These are phyloP conservation scores for Aphelocoma californica DNA, from an alignment of 2,797 vertebrate species.

Conservation along the genomic window DNA sequence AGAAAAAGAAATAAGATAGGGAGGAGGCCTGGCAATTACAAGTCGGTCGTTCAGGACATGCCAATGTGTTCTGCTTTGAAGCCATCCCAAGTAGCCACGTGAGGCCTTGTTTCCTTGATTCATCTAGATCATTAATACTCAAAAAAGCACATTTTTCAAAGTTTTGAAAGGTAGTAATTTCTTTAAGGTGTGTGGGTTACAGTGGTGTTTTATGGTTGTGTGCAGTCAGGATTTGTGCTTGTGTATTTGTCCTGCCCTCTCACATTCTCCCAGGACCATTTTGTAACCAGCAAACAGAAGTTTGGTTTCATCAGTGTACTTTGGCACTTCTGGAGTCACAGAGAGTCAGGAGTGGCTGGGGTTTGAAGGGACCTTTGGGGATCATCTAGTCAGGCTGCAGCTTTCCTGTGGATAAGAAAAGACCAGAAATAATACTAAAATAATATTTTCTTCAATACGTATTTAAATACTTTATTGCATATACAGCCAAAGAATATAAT, in stretches of 20 bases:
- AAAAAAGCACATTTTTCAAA: rapidly evolving
- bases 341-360: not conserved
- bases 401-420: not conserved
- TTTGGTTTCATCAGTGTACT: not conserved
- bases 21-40: rapidly evolving
- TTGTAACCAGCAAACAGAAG: not conserved
- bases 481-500: not conserved
- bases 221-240: not conserved
- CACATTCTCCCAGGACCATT: not conserved
- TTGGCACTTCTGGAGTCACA: not conserved
- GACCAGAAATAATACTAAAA: not conserved
- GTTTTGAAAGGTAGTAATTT: not conserved
- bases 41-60: rapidly evolving
- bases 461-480: not conserved
- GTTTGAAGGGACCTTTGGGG: not conserved
- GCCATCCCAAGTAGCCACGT: rapidly evolving
- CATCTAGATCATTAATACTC: not conserved
- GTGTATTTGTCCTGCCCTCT: not conserved
- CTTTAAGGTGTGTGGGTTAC: not conserved
- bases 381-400: not conserved
- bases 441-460: not conserved
- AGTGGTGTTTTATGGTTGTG: not conserved
- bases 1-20: rapidly evolving
- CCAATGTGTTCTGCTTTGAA: not conserved
- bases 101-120: not conserved